Base-by-base conservation (phyloP, 2,113 vertebrate species). In the Vidua macroura region DNA sequence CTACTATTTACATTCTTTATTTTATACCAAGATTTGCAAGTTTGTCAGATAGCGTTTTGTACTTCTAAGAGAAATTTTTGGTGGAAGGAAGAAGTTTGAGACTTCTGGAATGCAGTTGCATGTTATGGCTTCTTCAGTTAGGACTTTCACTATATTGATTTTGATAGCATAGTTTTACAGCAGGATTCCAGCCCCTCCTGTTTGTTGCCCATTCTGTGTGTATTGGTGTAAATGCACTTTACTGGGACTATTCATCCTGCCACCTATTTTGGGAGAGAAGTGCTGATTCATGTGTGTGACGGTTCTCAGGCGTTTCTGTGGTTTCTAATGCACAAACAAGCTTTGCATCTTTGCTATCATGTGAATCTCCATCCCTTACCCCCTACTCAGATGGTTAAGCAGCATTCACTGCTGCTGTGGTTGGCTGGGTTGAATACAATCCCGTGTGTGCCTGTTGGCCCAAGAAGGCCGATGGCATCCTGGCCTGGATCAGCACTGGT, bases 361-460 rank as follows among this genome's bases (percentile, higher is more conserved):
- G 35, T 87, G 35, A 10, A 18, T 75, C 46, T 82, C 46, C 31
- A 58, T 74, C 24, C 15, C 6, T 44, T 82, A 56, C 1, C 9
- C 13, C 9, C 3, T 16, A 3, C 27, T 14, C 17, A 46, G 17
- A 28, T 72, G 67, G 18, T 35, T 63, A 12, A 55, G 11, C 24
- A 75, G 15, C 20, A 3, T 75, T 83, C 33, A 39, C 59, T 75
- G 48, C 52, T 79, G 28, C 44, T 86, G 5, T 88, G 63, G 2
- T 72, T 88, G 39, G 15, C 53, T 72, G 64, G 18, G 6, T 43
- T n/a, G 62, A 75, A 23, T 21, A 17, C 7, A 31, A 51, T 20
- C 22, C 1, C 0, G 2, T 0, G 7, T 31, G 12, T 78, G 11
- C 7, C 39, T 39, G 15, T 11, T 6, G 60, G 0, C 69, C 69